Evolutionary conservation across 2,888 invertebrate species (phyloP), one percentile per base, ranked within the genome.

Genomic region (Rhagophthalmus giganteus): DNA sequence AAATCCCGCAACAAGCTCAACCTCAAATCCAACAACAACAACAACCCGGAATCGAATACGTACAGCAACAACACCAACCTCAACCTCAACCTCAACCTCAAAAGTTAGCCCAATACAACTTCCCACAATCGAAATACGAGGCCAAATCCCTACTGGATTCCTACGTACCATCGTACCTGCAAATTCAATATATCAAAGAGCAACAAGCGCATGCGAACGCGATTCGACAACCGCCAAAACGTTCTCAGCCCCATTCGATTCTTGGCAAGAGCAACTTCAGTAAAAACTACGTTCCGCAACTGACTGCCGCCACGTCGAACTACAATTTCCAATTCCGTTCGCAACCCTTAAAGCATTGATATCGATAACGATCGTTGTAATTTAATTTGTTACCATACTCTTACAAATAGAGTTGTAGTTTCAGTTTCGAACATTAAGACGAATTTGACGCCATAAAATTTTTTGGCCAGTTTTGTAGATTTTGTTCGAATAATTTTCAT

Each of bases 61-160:
- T 45, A 25, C 25, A 38, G n/a, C 39, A 44, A 11, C 39, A 26
- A 12, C 11, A 12, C 8, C 38, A 31, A 41, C 39, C 41, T 26
- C n/a, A n/a, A n/a, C n/a, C n/a, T n/a, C n/a, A n/a, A n/a, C n/a
- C n/a, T n/a, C n/a, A n/a, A n/a, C n/a, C n/a, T n/a, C 35, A 49
- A 9, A 14, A 39, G 9, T 30, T 40, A 8, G 27, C 47, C 51
- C 28, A 59, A 59, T 26, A 31, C 41, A 8, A 35, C 47, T 33
- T 40, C 2, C 10, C 8, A 6, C 8, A 26, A 3, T 37, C 49
- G 12, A 62, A 64, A 52, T 57, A 72, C 10, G 65, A 72, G 42
- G 77, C 78, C 0, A 75, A 74, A 60, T 78, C 78, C n/a, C 63
- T 80, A 12, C 64, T 80, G 28, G 79, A 79, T 52, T 77, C 79